Evolutionary conservation across 2,797 vertebrate genomes (phyloP).

Genomic region (Cirrhinus molitorella): DNA sequence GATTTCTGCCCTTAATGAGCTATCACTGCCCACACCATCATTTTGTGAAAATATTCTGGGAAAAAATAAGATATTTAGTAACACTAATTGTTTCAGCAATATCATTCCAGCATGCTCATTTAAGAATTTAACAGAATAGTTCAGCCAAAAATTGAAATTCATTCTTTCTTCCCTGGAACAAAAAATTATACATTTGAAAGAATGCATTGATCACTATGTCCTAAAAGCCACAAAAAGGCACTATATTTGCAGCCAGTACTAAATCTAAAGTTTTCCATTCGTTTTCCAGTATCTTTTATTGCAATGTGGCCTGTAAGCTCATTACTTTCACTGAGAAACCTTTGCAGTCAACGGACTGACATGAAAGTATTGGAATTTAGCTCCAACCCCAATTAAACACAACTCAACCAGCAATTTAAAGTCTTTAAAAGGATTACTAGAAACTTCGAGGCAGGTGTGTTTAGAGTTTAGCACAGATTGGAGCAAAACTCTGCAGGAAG

Average conservation of each 20-base stretch:
- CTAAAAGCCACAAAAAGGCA: neutral
- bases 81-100: conserved; percentile 16
- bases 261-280: neutral
- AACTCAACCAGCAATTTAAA: conserved; percentile 2
- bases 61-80: neutral
- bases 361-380: neutral
- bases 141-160: neutral
- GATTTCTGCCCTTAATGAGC: conserved; percentile 64
- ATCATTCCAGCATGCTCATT: neutral
- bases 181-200: neutral
- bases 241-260: neutral
- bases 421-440: conserved; percentile 3
- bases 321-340: neutral
- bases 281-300: neutral
- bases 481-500: neutral
- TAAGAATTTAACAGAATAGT: conserved; percentile 7
- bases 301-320: neutral
- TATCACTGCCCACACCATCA: conserved; percentile 15
- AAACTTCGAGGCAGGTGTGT: neutral
- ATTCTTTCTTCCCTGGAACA: conserved; percentile 5
- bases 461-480: neutral
- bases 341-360: neutral
- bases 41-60: conserved; percentile 8
- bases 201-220: too few species aligned
- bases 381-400: neutral